Evolutionary conservation across 2,113 vertebrate genomes (phyloP), one percentile per base, ranked within the genome.

Genomic region (Formicarius rufipectus): DNA sequence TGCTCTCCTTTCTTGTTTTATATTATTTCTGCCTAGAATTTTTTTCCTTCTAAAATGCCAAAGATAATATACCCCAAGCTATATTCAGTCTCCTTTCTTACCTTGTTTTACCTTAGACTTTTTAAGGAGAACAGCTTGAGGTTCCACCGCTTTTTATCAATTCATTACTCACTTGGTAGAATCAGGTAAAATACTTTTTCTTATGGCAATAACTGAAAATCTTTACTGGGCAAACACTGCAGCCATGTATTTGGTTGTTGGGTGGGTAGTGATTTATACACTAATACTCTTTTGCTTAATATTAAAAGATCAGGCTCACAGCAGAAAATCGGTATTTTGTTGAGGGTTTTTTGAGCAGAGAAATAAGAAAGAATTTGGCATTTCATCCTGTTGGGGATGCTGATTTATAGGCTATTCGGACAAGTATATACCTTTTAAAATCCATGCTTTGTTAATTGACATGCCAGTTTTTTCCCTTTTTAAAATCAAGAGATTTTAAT

Each of bases 291-390:
- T 91, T 73, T 82, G 35, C 2, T 2, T 27, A 35, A 39, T 71
- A 59, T 1, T 63, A 80, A n/a, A 71, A 87, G 13, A 45, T 50
- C 12, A 50, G 52, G 15, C 71, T 87, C 11, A 63, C 30, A 49
- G 55, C 31, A 44, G 45, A 74, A 93, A 87, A 69, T 21, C 1
- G 1, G 0, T 64, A 23, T 0, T 0, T 30, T 66, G 9, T 13
- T 40, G 30, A n/a, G 13, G 25, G 6, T 2, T 28, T 47, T 62
- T 30, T 73, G 23, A 40, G n/a, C 42, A 78, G 45, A 87, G 55
- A 66, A 84, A 19, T 60, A 56, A 60, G 20, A 6, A 50, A 44
- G 40, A 42, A 42, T 71, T 67, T 3, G 19, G 9, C 28, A 39
- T 77, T 76, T 89, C 35, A 63, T 73, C 31, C 35, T 23, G 6